Conservation (phyloP, 2,113 vertebrate species). For the Ploceus nigricollis region DNA sequence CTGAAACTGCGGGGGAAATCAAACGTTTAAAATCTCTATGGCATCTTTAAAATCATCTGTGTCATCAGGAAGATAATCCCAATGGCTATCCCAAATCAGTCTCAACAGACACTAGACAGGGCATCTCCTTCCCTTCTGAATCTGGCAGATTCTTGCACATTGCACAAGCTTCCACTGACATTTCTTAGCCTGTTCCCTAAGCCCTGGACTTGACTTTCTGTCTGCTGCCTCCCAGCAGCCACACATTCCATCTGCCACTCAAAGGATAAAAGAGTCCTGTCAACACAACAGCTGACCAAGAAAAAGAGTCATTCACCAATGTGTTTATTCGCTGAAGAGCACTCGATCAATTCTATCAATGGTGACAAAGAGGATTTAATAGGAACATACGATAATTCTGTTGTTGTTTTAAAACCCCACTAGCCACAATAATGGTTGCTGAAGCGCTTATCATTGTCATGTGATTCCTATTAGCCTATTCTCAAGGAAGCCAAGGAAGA, state of each 20-base stretch:
- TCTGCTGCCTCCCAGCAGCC: constrained; percentile 27
- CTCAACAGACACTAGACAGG: not conserved
- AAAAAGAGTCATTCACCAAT: not conserved
- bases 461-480: not conserved
- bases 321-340: not conserved
- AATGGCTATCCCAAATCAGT: not conserved
- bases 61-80: not conserved
- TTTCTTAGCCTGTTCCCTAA: not conserved
- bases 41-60: not conserved
- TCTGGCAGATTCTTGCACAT: not conserved
- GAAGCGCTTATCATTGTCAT: not conserved
- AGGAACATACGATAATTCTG: not conserved
- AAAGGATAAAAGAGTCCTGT: not conserved
- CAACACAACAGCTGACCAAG: constrained; percentile 17
- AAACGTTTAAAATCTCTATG: not conserved
- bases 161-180: not conserved
- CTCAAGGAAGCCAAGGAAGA: not conserved
- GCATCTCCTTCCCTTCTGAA: not conserved
- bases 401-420: not conserved
- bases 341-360: not conserved
- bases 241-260: not conserved
- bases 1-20: not conserved
- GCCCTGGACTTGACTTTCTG: not conserved
- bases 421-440: not conserved
- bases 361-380: not conserved